Conservation (phyloP, 2,113 vertebrate species). For the Semnornis frantzii region DNA sequence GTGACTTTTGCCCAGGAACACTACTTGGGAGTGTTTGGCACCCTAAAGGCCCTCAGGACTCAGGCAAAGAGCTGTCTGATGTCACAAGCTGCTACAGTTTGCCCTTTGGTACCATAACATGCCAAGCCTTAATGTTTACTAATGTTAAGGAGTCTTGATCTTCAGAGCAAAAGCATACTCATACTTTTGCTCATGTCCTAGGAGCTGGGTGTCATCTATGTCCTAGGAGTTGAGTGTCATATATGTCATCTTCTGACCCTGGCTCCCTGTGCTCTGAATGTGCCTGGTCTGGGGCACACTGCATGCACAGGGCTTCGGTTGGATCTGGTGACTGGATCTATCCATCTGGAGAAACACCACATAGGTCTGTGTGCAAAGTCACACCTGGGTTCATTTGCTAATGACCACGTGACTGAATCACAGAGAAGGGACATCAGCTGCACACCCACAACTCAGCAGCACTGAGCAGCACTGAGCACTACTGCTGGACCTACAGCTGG, state of each 20-base stretch:
- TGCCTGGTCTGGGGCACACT: neutral
- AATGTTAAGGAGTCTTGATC: neutral
- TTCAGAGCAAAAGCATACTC: neutral
- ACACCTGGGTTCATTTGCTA: neutral
- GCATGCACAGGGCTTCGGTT: neutral
- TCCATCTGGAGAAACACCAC: neutral
- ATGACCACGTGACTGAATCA: neutral
- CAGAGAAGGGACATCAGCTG: neutral
- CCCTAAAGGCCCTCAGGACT: neutral
- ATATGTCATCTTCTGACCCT: accelerated
- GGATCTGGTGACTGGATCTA: neutral
- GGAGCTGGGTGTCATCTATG: neutral
- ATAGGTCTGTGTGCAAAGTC: neutral
- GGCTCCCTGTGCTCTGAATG: accelerated
- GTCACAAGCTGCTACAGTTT: neutral
- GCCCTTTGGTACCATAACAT: neutral
- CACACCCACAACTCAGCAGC: neutral
- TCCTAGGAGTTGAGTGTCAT: neutral
- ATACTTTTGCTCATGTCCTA: neutral
- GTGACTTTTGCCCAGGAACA: neutral
- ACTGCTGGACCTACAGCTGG: neutral
- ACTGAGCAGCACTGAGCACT: neutral
- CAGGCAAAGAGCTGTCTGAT: neutral
- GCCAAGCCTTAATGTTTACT: neutral
- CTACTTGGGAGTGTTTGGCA: neutral